Evolutionary conservation across 2,888 invertebrate genomes (phyloP), one percentile per base, ranked within the genome.

Genomic region (Caenorhabditis panamensis): DNA sequence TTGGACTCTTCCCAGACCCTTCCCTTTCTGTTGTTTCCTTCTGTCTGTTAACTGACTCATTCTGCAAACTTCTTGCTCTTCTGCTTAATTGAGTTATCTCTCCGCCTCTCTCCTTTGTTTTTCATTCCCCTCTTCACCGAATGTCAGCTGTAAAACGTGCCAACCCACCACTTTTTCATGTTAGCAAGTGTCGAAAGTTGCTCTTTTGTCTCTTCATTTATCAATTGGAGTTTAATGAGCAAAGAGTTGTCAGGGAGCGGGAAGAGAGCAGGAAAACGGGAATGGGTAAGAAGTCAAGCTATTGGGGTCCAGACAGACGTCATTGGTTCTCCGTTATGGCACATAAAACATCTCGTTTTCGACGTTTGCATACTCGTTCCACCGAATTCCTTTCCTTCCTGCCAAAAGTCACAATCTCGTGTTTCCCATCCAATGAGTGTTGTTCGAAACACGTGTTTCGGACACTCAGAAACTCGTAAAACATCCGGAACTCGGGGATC

Each of bases 401-500:
- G 18, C 47, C 47, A n/a, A 47, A 47, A 47, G 18, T 47, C 47
- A 47, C 47, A n/a, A 47, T 47, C 47, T 47, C 47, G 18, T 47
- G 47, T 47, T 47, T 47, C 47, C 31, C 63, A 31, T 51, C 51
- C 13, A 58, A n/a, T 22, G 36, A 44, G 9, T 31, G 9, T 9
- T 9, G 5, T 9, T 31, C n/a, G 31, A 31, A 4, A 9, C 41
- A 47, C 49, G 44, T 72, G 58, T 56, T 56, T 51, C 64, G 66
- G 58, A 64, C 73, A 64, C 73, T 66, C 73, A 64, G 58, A 73
- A 66, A 73, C 73, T 73, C 73, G 64, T 47, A 47, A 47, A 47
- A 47, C 47, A 47, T 47, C 47, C 47, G 47, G 47, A 47, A 47
- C 47, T 5, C 31, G 9, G 31, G 31, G 31, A 6, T 11, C 41